Evolutionary conservation across 2,113 vertebrate genomes (phyloP), one percentile per base, ranked within the genome.

Genomic region (Trematomus loennbergii): DNA sequence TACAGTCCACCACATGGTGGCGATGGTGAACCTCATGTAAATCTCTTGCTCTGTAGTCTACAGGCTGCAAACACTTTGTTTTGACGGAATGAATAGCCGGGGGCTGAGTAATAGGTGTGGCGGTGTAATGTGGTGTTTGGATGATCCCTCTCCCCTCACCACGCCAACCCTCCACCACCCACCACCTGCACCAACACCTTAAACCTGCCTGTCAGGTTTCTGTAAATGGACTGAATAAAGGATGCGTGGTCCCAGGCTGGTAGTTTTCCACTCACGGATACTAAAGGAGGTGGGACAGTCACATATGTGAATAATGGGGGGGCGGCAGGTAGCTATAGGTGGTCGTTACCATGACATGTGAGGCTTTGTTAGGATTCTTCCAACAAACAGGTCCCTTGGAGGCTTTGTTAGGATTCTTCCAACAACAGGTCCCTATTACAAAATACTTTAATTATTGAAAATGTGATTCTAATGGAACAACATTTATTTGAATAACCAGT

Each of bases 161-260:
- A 10, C 58, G 36, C 60, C 29, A 29, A 29, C 29, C 29, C 54
- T 72, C 72, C 8, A 76, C 67, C 61, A 43, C 29, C 60, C n/a
- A 40, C 45, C 53, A 54, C 60, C 61, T n/a, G 12, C 48, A 52
- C 20, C 48, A 46, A 29, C 18, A 46, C 29, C 22, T n/a, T 12
- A 72, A 88, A 87, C 84, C 46, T 15, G 86, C 25, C 40, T 29
- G n/a, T 69, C 89, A 61, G 61, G 84, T 83, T 81, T 69, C 22
- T 45, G 53, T 43, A 9, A 58, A 22, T 12, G 9, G 33, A 67
- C 50, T 72, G 29, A 73, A 40, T 40, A 12, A 60, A 53, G 25
- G 9, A 29, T 3, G 46, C 17, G 29, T 72, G 55, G 58, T 74
- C 17, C 15, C 48, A 52, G 3, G 11, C 18, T 12, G 11, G 72